Evolutionary conservation across 2,797 vertebrate genomes (phyloP).

Genomic region (Cirrhinus mrigala): DNA sequence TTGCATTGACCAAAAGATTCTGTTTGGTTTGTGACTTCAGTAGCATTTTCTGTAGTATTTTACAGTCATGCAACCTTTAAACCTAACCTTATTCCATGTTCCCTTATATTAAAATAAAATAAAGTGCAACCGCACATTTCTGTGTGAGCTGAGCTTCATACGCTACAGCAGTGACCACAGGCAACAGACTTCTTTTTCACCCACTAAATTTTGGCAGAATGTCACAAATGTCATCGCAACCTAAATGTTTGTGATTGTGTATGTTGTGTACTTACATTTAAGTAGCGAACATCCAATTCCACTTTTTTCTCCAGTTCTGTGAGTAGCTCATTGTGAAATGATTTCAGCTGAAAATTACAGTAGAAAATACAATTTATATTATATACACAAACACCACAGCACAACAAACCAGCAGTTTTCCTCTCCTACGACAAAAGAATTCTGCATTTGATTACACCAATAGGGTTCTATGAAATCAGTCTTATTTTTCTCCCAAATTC

Average conservation of each 20-base stretch:
- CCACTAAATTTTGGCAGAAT: background rate
- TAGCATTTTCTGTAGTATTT: background rate
- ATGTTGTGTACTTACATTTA: conserved; percentile 86
- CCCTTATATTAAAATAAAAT: too few species aligned
- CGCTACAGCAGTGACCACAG: background rate
- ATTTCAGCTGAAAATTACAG: conserved; percentile 86
- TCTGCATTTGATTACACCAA: background rate
- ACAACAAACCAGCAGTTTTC: background rate
- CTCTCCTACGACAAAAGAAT: background rate
- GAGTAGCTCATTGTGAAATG: conserved; percentile 95
- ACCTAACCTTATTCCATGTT: too few species aligned
- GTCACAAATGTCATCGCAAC: background rate
- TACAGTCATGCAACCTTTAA: too few species aligned
- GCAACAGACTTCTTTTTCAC: background rate
- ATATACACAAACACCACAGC: background rate
- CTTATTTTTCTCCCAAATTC: too few species aligned
- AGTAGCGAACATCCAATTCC: conserved; percentile 93
- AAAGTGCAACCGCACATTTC: background rate
- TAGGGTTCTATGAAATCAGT: too few species aligned
- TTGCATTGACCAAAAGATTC: background rate
- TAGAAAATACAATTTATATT: conserved; percentile 25
- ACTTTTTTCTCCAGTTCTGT: conserved; percentile 98
- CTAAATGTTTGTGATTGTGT: background rate
- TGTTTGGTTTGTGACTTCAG: background rate
- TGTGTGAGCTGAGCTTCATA: background rate